Conservation (phyloP, 2,888 invertebrate genomes). For the Teleiodes luculella region DNA sequence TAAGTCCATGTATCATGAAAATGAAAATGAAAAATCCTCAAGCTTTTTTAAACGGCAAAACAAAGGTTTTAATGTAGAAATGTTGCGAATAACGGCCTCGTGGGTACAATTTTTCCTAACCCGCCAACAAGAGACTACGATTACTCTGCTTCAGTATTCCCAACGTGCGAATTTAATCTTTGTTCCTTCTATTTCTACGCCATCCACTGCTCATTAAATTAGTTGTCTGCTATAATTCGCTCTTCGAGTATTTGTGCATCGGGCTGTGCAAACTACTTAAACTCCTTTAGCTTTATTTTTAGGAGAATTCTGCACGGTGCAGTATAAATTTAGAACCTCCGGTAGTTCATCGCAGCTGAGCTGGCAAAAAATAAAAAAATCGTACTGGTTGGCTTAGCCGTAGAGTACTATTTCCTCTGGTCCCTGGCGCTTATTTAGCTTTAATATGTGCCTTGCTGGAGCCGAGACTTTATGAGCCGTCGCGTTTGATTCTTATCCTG, state of each 20-base stretch:
- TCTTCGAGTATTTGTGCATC: constrained; percentile 1
- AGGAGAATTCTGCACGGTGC: neutral
- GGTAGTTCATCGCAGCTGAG: neutral
- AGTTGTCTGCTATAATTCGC: constrained; percentile 24
- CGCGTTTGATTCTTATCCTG: constrained; percentile 28
- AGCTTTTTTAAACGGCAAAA: too few species aligned
- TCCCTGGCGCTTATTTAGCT: constrained; percentile 35
- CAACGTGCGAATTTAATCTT: constrained; percentile 38
- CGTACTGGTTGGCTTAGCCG: neutral
- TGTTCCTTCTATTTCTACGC: constrained; percentile 29
- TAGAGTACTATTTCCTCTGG: constrained; percentile 33
- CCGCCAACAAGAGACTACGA: constrained; percentile 31
- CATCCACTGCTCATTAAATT: constrained; percentile 30
- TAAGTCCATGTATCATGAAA: too few species aligned
- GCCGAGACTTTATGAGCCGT: constrained; percentile 33
- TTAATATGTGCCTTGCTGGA: constrained; percentile 26
- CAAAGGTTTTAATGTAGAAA: constrained; percentile 31
- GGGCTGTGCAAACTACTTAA: constrained; percentile 13
- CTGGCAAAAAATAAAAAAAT: neutral
- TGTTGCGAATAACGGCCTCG: constrained; percentile 30
- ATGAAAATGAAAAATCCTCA: too few species aligned
- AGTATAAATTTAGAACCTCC: too few species aligned
- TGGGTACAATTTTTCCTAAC: constrained; percentile 35
- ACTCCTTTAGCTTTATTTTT: neutral
- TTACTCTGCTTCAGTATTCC: constrained; percentile 38